Conservation (phyloP, 92 coral and sea anemone species). For the Meandrina meandrites region DNA sequence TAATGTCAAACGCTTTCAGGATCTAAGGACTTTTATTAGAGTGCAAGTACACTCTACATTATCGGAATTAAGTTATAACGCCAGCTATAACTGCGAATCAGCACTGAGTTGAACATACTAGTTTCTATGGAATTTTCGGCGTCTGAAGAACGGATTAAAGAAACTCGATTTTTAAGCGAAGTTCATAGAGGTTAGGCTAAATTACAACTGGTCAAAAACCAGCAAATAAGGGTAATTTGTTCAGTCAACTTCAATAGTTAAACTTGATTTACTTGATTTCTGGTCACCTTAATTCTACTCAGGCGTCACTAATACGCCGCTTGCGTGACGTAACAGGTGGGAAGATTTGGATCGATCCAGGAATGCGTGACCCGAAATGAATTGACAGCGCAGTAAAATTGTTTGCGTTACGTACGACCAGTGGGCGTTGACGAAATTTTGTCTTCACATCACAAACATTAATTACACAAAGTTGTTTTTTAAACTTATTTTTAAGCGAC, state of each 20-base stretch:
- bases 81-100: not conserved
- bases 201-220: not conserved
- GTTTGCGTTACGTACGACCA: not conserved
- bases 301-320: not conserved
- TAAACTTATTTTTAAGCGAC: constrained; percentile 19
- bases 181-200: not conserved
- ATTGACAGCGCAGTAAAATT: not conserved
- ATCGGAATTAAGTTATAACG: not conserved
- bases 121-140: not conserved
- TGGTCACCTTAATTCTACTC: too few relatives aligned
- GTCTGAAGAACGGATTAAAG: not conserved
- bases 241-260: not conserved
- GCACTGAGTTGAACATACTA: not conserved
- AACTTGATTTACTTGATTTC: not conserved
- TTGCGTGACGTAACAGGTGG: not conserved
- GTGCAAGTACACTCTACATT: not conserved
- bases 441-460: too few relatives aligned
- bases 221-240: not conserved
- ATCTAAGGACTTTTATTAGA: too few relatives aligned
- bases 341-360: too few relatives aligned
- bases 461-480: too few relatives aligned
- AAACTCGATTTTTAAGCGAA: too few relatives aligned
- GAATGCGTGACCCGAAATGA: not conserved
- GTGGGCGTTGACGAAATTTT: too few relatives aligned
- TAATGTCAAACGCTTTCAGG: not conserved